Evolutionary conservation across 2,113 vertebrate species (phyloP), one percentile per base, ranked within the genome.

Genomic region (Brachyistius frenatus): DNA sequence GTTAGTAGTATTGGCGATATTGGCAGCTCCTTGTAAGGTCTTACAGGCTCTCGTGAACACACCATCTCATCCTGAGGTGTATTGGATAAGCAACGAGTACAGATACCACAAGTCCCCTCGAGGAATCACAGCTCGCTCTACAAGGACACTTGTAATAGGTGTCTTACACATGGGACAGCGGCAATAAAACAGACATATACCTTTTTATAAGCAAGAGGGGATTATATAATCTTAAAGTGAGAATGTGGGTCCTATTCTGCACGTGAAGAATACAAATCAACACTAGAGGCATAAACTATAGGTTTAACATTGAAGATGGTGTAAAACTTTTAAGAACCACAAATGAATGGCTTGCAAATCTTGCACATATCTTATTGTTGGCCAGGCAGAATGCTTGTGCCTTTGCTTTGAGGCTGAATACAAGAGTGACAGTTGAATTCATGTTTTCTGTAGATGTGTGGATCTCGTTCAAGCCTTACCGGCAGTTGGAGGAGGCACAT

Each of bases 31-130:
- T 81, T 32, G 41, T 79, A 63, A 80, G 62, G 79, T 76, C 77
- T 89, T 80, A 76, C 7, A 36, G 58, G 79, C 73, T 79, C 78
- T 82, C 41, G 44, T 73, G 73, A 85, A 84, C 81, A 82, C 30
- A n/a, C 62, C 76, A 60, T 71, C 68, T 64, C 76, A 83, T 76
- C 74, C 81, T 58, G 61, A 57, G 67, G 75, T 70, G 80, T 81
- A 81, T 75, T 82, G 71, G 73, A 81, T 78, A 61, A 80, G 70
- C 33, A 66, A 63, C 3, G 33, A 69, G 41, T 44, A 5, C 65
- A 72, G 66, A 66, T 69, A 71, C 64, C 37, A 3, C 73, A 70
- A 78, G 55, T 68, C 66, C 71, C 68, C 53, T 57, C 66, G 64
- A 37, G 46, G 57, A 79, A 44, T 49, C 66, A 55, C 4, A 10